Percentiles rank a stretch among this genome's conserved stretches.
Evolutionary conservation across 2,888 invertebrate species (phyloP).

Genomic region (Drosophila birchii): DNA sequence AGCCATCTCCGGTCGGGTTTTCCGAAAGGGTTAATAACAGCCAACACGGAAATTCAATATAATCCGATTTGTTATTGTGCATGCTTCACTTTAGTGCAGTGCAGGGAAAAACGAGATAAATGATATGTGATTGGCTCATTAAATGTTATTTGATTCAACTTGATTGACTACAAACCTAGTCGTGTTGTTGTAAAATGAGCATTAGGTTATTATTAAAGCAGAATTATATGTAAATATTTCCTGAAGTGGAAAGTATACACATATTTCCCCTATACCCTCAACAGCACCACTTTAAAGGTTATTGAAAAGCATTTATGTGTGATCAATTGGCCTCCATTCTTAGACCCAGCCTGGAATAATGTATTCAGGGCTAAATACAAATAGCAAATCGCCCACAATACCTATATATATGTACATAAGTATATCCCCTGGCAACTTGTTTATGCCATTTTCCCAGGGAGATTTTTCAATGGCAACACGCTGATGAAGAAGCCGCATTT

Average conservation of each 20-base stretch:
- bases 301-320: conserved; percentile 13
- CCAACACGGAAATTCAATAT: conserved; percentile 18
- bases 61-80: conserved; percentile 1
- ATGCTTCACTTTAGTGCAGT: conserved; percentile 2
- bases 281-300: conserved; percentile 1
- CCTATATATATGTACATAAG: background rate
- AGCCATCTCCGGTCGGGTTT: conserved; percentile 3
- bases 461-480: conserved; percentile 17
- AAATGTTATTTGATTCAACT: conserved; percentile 13
- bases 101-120: conserved; percentile 9
- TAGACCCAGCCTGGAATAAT: conserved; percentile 12
- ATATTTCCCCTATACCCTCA: background rate
- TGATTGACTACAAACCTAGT: conserved; percentile 2
- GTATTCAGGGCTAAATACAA: conserved; percentile 34
- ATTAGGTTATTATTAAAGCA: background rate
- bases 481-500: conserved; percentile 40
- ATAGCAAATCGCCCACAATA: conserved; percentile 10
- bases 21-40: conserved; percentile 10
- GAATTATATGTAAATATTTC: background rate
- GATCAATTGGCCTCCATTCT: conserved; percentile 9
- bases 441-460: conserved; percentile 17
- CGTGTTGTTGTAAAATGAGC: background rate
- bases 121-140: conserved; percentile 15
- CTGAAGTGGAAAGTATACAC: conserved; percentile 1
- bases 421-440: conserved; percentile 23